phyloP scores from a whole-genome alignment of 2,113 vertebrate species.

The Dipodomys merriami region DNA sequence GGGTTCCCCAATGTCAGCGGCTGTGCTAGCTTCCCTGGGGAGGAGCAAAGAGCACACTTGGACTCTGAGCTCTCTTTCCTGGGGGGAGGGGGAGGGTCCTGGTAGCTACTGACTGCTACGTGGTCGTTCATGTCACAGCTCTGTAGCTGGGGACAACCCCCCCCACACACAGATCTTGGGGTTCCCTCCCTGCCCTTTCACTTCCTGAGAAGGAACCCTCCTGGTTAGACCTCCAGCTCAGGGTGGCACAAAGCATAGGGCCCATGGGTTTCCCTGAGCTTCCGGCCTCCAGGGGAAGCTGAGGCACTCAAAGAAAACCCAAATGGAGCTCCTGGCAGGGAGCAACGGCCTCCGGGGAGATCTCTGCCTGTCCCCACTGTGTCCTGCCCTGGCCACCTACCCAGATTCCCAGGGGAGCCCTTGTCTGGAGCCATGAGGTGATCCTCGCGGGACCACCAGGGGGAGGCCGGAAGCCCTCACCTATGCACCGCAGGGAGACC shows the following conservation, averaged over 20 bases:
- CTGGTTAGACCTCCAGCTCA: background rate
- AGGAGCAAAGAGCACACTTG: no score
- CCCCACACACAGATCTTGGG: background rate
- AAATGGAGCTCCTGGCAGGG: background rate
- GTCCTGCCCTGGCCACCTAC: no score
- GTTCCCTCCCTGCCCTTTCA: background rate
- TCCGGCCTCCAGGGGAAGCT: no score
- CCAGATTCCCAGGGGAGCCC: background rate
- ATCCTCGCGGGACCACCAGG: background rate
- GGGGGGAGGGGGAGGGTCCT: no score
- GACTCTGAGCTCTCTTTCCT: no score
- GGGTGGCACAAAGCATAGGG: accelerated
- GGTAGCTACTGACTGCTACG: no score
- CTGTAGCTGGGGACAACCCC: no score
- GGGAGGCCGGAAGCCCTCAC: slow-evolving; percentile 73
- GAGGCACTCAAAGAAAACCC: accelerated
- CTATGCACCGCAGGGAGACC: slow-evolving; percentile 87
- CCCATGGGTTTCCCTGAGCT: accelerated
- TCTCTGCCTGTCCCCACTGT: accelerated
- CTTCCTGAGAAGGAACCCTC: background rate
- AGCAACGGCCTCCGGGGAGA: background rate
- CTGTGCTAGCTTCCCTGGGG: no score
- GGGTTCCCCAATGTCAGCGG: background rate
- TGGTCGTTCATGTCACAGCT: no score
- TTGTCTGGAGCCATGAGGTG: accelerated